phyloP scores from a whole-genome alignment of 2,113 vertebrate genomes.

The Pheucticus melanocephalus region DNA sequence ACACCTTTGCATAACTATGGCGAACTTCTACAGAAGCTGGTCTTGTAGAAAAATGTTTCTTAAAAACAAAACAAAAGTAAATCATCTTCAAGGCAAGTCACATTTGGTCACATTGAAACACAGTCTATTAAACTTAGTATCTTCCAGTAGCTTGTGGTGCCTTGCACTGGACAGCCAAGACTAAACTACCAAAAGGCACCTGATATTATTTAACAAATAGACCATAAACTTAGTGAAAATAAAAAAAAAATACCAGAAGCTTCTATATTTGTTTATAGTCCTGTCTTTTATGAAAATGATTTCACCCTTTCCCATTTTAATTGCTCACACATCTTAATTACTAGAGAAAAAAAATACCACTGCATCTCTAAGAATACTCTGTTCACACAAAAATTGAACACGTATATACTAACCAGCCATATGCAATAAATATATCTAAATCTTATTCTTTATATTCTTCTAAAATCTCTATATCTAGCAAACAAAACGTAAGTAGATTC shows the following conservation, averaged over 20 bases:
- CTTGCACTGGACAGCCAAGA: neutral
- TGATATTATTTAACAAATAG: neutral
- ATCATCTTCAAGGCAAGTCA: neutral
- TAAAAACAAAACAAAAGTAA: neutral
- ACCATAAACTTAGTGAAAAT: neutral
- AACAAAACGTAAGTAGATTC: neutral
- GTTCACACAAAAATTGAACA: neutral
- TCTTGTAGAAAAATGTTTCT: neutral
- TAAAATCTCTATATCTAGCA: neutral
- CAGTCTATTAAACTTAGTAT: neutral
- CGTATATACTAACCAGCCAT: neutral
- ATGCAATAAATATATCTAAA: constrained; percentile 12
- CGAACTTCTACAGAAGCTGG: neutral
- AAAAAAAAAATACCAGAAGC: neutral
- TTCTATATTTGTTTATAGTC: neutral
- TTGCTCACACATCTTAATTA: neutral
- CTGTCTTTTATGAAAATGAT: neutral
- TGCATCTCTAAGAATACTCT: neutral
- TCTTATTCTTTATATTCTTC: neutral
- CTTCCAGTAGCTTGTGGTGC: neutral
- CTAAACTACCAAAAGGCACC: neutral
- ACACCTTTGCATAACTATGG: neutral
- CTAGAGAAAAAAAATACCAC: neutral
- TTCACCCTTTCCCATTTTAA: neutral
- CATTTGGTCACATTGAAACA: neutral